Conservation (phyloP, 2,113 vertebrate species). For the Dromaius novaehollandiae region DNA sequence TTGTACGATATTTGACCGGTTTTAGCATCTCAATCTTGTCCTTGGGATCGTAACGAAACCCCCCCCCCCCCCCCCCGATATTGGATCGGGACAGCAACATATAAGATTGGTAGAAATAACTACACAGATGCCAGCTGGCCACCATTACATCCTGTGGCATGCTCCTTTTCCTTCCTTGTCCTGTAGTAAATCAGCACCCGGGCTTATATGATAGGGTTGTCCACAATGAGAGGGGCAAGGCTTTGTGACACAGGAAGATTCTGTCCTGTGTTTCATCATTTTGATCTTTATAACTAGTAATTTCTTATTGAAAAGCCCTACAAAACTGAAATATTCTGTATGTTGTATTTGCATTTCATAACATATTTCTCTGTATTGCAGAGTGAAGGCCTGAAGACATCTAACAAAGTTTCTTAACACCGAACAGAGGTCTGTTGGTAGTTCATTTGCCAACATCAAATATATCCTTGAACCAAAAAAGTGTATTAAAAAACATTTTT, state of each 20-base stretch:
- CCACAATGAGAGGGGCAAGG: background rate
- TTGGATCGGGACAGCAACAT: too few species aligned
- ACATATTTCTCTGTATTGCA: background rate
- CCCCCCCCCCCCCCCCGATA: too few species aligned
- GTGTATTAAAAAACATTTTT: background rate
- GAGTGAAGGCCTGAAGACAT: background rate
- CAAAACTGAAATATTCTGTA: background rate
- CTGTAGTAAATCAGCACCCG: background rate
- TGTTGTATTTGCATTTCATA: background rate
- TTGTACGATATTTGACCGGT: too few species aligned
- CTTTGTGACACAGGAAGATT: background rate
- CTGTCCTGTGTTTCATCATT: background rate
- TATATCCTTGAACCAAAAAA: background rate
- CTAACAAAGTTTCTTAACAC: background rate
- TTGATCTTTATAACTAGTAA: background rate
- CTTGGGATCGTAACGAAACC: too few species aligned
- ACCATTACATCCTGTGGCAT: accelerated
- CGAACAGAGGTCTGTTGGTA: background rate
- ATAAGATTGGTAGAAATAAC: background rate
- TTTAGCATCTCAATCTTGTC: too few species aligned
- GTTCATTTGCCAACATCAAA: background rate
- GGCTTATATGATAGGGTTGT: background rate
- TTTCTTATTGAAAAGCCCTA: background rate
- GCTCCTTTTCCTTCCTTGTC: background rate
- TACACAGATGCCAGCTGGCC: background rate